Evolutionary conservation across 2,113 vertebrate species (phyloP).

Genomic region (Trochalopteron elliotii): DNA sequence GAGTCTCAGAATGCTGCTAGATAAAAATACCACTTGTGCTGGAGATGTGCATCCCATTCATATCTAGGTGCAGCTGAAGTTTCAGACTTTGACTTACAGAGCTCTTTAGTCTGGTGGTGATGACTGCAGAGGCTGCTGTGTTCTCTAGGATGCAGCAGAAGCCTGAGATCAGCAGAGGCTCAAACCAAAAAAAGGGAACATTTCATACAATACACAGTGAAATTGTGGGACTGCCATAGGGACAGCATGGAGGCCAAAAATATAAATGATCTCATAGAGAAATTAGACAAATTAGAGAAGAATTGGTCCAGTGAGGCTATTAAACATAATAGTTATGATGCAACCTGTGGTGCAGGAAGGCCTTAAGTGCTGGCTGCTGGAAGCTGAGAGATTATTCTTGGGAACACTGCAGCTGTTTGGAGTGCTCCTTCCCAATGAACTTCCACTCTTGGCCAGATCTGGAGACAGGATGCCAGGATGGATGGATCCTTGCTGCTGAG

Average conservation of each 20-base stretch:
- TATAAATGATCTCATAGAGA: constrained; percentile 33
- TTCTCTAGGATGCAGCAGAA: not conserved
- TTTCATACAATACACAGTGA: not conserved
- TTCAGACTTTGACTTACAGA: not conserved
- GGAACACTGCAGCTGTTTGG: not conserved
- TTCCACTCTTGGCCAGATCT: not conserved
- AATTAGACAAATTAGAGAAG: constrained; percentile 55
- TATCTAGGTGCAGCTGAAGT: not conserved
- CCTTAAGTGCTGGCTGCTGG: constrained; percentile 14
- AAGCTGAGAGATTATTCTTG: constrained; percentile 20
- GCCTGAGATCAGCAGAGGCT: not conserved
- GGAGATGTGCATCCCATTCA: not conserved
- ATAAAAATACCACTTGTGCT: not conserved
- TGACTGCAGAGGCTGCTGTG: not conserved
- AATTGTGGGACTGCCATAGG: not conserved
- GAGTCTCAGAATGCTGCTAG: not conserved
- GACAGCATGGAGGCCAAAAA: not conserved
- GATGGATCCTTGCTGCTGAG: not conserved
- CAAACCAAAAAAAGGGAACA: not conserved
- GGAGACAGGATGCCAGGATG: not conserved
- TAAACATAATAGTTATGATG: constrained; percentile 56
- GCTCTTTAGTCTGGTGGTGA: not conserved
- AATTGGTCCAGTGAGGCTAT: constrained; percentile 31
- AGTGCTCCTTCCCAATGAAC: not conserved
- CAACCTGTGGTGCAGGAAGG: constrained; percentile 22